A percentile compares a stretch with the other conserved stretches of the same genome.
Evolutionary conservation across 2,888 invertebrate species (phyloP).

Genomic region (Biston stratarius): DNA sequence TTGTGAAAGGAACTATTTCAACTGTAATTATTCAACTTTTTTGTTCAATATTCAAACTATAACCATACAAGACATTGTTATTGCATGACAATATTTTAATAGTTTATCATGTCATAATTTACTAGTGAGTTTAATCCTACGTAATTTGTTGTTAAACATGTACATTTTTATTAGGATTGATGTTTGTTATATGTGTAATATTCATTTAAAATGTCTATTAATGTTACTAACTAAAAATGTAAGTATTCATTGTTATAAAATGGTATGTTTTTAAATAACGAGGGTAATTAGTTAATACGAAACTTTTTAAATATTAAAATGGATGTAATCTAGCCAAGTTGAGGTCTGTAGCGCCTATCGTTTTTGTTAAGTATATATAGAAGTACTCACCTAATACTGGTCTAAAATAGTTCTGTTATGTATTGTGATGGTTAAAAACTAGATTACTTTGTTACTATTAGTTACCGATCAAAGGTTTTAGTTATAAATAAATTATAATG

Average conservation of each 20-base stretch:
- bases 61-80: not conserved
- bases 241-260: conserved; percentile 15
- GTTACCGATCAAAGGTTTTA: not conserved
- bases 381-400: conserved; percentile 27
- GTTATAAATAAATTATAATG: conserved; percentile 26
- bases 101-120: conserved; percentile 5
- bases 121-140: not conserved
- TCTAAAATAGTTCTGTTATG: conserved; percentile 58
- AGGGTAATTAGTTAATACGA: conserved; percentile 38
- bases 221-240: conserved; percentile 15
- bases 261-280: conserved; percentile 19
- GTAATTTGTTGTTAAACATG: conserved; percentile 21
- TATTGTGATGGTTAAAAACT: conserved; percentile 66
- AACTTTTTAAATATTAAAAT: conserved; percentile 29
- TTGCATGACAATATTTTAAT: not conserved
- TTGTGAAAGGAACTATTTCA: not conserved
- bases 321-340: conserved; percentile 24
- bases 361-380: conserved; percentile 13
- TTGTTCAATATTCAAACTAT: not conserved
- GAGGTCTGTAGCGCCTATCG: conserved; percentile 30
- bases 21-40: not conserved
- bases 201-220: conserved; percentile 21
- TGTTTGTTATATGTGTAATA: conserved; percentile 20
- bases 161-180: conserved; percentile 25
- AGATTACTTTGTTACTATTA: not conserved